A percentile compares a stretch with the other conserved stretches of the same genome.
phyloP scores from a whole-genome alignment of 2,797 vertebrate species.

The Poeciliopsis turneri region DNA sequence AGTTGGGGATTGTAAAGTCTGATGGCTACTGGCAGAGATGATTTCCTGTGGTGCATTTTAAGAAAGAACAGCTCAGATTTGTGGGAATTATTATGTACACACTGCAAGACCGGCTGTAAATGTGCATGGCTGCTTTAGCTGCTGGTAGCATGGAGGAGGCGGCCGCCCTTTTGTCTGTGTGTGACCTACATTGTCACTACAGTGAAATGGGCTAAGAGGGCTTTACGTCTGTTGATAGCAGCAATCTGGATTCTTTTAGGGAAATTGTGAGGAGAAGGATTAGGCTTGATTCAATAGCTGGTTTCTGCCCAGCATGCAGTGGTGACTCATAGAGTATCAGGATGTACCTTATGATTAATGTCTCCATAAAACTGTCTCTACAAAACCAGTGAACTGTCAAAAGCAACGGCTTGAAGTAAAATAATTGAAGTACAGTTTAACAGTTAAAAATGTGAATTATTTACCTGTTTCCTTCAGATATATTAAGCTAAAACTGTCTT shows the following conservation, averaged over 20 bases:
- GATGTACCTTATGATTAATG: background rate
- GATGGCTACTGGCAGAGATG: too few species aligned
- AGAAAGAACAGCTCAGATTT: too few species aligned
- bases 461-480: background rate
- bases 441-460: background rate
- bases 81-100: too few species aligned
- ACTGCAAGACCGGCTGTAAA: conserved; percentile 28
- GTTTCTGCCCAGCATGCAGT: conserved; percentile 12
- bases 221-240: conserved; percentile 47
- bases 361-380: background rate
- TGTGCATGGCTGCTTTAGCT: conserved; percentile 43
- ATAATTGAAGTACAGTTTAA: background rate
- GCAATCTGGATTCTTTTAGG: conserved; percentile 26
- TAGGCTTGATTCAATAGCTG: conserved; percentile 35
- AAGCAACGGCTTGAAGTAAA: background rate
- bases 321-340: background rate
- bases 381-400: background rate
- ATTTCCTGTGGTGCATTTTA: too few species aligned
- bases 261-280: conserved; percentile 41
- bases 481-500: too few species aligned
- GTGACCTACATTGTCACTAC: conserved; percentile 65
- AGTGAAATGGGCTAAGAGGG: conserved; percentile 38
- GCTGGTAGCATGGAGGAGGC: conserved; percentile 23
- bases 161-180: conserved; percentile 36
- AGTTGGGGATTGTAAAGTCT: too few species aligned